Evolutionary conservation across 2,888 invertebrate species (phyloP).

Genomic region (Epinotia brunnichana): DNA sequence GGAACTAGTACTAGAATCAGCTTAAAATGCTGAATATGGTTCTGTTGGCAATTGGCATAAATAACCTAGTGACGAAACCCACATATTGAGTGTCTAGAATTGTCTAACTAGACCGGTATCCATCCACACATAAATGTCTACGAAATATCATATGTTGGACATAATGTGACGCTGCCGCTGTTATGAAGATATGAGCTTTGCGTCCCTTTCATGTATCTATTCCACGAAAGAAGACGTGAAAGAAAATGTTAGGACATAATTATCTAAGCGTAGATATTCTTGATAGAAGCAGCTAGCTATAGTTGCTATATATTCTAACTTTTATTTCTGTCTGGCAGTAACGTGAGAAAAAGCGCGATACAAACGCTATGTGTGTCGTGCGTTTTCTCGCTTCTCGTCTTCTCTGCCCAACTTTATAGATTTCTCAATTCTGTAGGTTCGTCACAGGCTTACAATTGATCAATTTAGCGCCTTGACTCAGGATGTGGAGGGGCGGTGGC

Average conservation of each 20-base stretch:
- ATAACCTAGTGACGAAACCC: conserved; percentile 10
- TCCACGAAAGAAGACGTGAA: background rate
- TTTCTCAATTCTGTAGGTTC: background rate
- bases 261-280: background rate
- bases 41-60: conserved; percentile 22
- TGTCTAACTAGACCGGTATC: background rate
- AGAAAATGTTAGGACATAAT: background rate
- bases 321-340: background rate
- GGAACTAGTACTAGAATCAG: conserved; percentile 6
- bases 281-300: too few relatives aligned
- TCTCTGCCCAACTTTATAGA: background rate
- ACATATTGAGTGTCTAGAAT: conserved; percentile 1
- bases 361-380: background rate
- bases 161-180: background rate
- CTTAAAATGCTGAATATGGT: conserved; percentile 23
- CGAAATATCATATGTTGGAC: background rate
- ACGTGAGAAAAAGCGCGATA: too few relatives aligned
- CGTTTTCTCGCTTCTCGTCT: too few relatives aligned
- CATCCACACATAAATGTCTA: background rate
- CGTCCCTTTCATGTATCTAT: background rate
- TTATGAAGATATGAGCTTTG: background rate
- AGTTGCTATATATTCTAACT: too few relatives aligned
- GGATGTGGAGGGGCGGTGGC: conserved; percentile 85
- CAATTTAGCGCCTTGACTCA: conserved; percentile 55
- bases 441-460: conserved; percentile 16